Conservation (phyloP, 2,113 vertebrate species). For the Gadus chalcogrammus region DNA sequence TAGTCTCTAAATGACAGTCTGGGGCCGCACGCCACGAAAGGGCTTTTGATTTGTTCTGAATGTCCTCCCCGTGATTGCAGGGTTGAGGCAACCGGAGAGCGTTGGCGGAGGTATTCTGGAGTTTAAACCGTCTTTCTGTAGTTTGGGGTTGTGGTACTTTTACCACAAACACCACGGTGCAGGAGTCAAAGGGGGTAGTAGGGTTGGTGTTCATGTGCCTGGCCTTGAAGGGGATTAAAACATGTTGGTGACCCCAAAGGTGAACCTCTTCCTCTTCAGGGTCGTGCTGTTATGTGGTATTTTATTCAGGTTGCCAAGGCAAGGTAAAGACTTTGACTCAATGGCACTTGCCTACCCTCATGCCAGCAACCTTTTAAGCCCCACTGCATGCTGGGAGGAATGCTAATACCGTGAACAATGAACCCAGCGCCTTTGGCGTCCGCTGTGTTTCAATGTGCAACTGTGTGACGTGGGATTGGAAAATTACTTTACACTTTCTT, state of each 20-base stretch:
- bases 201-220: not conserved
- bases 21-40: constrained; percentile 20
- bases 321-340: constrained; percentile 28
- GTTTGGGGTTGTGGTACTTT: not conserved
- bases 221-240: not conserved
- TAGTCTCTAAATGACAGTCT: constrained; percentile 43
- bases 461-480: too few relatives aligned
- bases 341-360: not conserved
- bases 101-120: constrained; percentile 26
- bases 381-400: constrained; percentile 26
- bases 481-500: too few relatives aligned
- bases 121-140: not conserved
- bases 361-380: constrained; percentile 20
- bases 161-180: too few relatives aligned
- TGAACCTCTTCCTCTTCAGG: constrained; percentile 12
- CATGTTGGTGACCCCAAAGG: constrained; percentile 6
- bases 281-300: not conserved
- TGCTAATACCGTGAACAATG: constrained; percentile 40
- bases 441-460: not conserved
- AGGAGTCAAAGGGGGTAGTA: not conserved
- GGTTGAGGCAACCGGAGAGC: constrained; percentile 29
- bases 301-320: constrained; percentile 47
- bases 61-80: constrained; percentile 43
- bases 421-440: not conserved
- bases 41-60: constrained; percentile 45